Evolutionary conservation across 1,140 invertebrate genomes (phyloP).

Genomic region (Drosophila eugracilis): DNA sequence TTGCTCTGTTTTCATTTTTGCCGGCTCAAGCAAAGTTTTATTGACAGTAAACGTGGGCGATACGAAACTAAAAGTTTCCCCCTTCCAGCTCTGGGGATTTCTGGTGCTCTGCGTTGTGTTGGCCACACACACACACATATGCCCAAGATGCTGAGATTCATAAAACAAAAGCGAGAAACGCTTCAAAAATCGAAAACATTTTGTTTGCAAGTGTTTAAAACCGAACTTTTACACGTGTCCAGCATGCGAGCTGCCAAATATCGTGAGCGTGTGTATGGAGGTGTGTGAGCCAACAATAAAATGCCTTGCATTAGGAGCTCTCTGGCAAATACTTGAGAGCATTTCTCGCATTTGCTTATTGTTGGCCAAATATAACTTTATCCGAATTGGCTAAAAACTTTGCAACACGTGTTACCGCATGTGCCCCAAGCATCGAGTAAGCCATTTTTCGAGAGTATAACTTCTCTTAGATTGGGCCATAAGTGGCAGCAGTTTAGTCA

Average conservation of each 20-base stretch:
- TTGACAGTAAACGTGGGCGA: slow-evolving; percentile 81
- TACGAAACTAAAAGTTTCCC: slow-evolving; percentile 71
- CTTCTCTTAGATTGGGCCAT: slow-evolving; percentile 43
- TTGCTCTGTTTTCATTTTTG: slow-evolving; percentile 39
- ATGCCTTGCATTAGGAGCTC: slow-evolving; percentile 46
- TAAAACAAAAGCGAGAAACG: slow-evolving; percentile 66
- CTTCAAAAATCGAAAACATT: slow-evolving; percentile 64
- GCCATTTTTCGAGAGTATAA: slow-evolving; percentile 49
- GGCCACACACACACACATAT: slow-evolving; percentile 16
- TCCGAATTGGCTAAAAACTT: slow-evolving; percentile 50
- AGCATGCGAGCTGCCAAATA: slow-evolving; percentile 57
- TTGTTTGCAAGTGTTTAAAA: slow-evolving; percentile 80
- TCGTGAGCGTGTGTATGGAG: slow-evolving; percentile 3
- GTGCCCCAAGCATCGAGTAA: slow-evolving; percentile 37
- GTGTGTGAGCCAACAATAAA: slow-evolving; percentile 33
- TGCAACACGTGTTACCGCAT: slow-evolving; percentile 46
- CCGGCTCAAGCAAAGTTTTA: slow-evolving; percentile 74
- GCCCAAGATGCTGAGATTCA: slow-evolving; percentile 58
- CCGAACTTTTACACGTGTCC: slow-evolving; percentile 78
- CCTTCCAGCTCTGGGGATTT: slow-evolving; percentile 68
- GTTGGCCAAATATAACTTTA: slow-evolving; percentile 56
- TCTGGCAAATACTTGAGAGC: slow-evolving; percentile 59
- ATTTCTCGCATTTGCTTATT: slow-evolving; percentile 62
- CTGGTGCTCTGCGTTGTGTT: slow-evolving; percentile 18
- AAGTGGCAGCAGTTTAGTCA: slow-evolving; percentile 48